Base-by-base conservation (phyloP, 1,140 invertebrate genomes). In the Drosophila albomicans region DNA sequence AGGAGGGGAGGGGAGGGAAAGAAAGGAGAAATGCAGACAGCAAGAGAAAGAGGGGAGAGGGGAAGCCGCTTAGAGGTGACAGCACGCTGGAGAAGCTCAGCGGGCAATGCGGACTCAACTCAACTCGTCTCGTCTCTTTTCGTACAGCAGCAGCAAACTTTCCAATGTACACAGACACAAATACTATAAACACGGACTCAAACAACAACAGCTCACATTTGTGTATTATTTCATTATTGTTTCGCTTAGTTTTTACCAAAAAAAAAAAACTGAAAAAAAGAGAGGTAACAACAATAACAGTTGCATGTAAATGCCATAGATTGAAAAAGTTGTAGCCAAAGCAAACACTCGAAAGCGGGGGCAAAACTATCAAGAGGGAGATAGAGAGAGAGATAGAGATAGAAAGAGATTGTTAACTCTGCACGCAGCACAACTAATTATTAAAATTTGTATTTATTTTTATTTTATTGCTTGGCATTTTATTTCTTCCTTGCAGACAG, bases 191-290 rank as follows among this genome's bases (percentile, higher is more conserved):
- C 20, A 25, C 20, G 20, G 20, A 51, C 32, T 15, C 32, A 0
- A 43, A 66, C 30, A 35, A 8, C 32, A 63, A 20, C 59, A 57
- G 13, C 48, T 8, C 49, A 57, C 49, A 58, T 13, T 80, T 88
- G 65, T 76, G 63, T 70, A 80, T 82, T 72, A 82, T 87, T 87
- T 87, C 59, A 82, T 86, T 86, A 86, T 86, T 86, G 82, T 86
- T 86, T 86, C 48, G 71, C 67, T 77, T 70, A 73, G 72, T 61
- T 72, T 78, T 80, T 38, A 43, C 54, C 64, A 61, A 52, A 62
- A 52, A 65, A 43, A 5, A 25, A 35, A 25, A 20, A 51, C 38
- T 57, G 15, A 15, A 49, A 28, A 20, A 20, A 25, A 25, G 3
- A 25, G 20, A 25, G 20, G 20, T 56, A 65, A 62, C 57, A 73